Evolutionary conservation across 2,113 vertebrate species (phyloP).

Genomic region (Equus quagga): DNA sequence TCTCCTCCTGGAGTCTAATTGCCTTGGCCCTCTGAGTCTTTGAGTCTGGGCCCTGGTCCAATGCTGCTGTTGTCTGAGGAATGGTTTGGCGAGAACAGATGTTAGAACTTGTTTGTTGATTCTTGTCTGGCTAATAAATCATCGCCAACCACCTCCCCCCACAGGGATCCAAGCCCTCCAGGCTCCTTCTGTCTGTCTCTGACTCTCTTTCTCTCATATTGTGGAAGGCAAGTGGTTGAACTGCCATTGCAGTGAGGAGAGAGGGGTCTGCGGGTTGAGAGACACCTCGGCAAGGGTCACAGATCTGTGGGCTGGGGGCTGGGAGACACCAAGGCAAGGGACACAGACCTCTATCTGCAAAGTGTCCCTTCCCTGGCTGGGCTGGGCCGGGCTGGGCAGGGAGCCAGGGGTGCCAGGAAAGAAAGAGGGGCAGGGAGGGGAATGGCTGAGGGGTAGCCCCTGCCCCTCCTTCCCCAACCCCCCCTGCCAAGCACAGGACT

Average conservation of each 20-base stretch:
- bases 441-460: background rate
- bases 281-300: background rate
- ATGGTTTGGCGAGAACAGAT: conserved; percentile 80
- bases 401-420: background rate
- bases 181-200: conserved; percentile 5
- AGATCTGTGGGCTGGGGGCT: background rate
- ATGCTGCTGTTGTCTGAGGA: conserved; percentile 77
- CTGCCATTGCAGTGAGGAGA: background rate
- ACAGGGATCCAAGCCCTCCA: conserved; percentile 13
- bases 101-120: conserved; percentile 80
- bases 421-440: background rate
- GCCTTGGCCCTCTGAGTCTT: conserved; percentile 67
- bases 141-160: conserved; percentile 63
- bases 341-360: background rate
- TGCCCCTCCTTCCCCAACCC: background rate
- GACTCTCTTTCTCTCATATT: background rate
- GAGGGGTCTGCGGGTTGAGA: background rate
- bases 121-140: conserved; percentile 81
- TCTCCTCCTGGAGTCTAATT: conserved; percentile 57
- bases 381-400: background rate
- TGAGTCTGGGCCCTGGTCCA: conserved; percentile 75
- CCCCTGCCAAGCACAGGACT: background rate
- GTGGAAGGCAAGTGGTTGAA: background rate
- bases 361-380: background rate
- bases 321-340: background rate